These are phyloP conservation scores for Hecatera dysodea DNA, from an alignment of 2,888 invertebrate species.

Conservation along the genomic window DNA sequence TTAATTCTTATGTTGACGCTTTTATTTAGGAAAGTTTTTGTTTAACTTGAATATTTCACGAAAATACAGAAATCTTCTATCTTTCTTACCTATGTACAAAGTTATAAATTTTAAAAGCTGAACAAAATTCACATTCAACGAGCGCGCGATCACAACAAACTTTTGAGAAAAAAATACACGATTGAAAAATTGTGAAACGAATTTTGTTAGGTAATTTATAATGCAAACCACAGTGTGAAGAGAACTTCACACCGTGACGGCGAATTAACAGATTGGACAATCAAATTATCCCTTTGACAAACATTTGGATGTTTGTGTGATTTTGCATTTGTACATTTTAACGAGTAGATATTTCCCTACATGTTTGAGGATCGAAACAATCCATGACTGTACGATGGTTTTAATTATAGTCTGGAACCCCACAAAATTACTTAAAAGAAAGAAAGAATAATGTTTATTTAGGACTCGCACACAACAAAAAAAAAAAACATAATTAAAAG, in stretches of 20 bases:
- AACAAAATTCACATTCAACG: slow-evolving; percentile 21
- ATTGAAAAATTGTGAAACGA: neutral
- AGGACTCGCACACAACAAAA: no score
- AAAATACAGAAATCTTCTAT: neutral
- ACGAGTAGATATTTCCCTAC: neutral
- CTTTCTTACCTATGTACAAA: neutral
- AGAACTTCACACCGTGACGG: slow-evolving; percentile 8
- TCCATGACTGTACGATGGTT: no score
- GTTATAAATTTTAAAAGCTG: slow-evolving; percentile 8
- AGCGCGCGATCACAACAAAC: neutral
- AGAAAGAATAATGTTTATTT: no score
- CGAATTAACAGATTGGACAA: slow-evolving; percentile 17
- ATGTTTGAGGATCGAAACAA: neutral
- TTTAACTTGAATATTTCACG: neutral
- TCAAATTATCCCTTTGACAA: neutral
- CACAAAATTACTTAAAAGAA: neutral
- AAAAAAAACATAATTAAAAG: no score
- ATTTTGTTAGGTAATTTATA: slow-evolving; percentile 19
- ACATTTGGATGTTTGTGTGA: neutral
- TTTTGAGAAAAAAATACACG: neutral
- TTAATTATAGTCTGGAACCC: no score
- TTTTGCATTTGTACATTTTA: slow-evolving; percentile 9
- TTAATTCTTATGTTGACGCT: slow-evolving; percentile 13
- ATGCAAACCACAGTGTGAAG: no score
- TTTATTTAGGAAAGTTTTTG: neutral